Conservation (phyloP, 2,888 invertebrate genomes). For the Tenthredo livida region DNA sequence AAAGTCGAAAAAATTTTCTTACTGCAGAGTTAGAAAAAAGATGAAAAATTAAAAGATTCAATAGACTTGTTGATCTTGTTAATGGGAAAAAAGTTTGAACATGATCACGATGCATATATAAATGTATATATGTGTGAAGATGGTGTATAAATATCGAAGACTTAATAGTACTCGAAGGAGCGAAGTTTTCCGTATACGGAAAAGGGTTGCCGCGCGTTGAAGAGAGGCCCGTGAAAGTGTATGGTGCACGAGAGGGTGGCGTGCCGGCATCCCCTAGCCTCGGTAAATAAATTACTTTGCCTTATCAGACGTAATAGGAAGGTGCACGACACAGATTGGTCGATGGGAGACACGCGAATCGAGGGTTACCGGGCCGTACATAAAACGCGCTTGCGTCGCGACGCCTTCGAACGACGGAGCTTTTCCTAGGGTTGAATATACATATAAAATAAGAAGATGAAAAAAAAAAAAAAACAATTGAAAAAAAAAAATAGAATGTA, state of each 20-base stretch:
- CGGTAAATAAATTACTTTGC: constrained; percentile 77
- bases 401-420: not conserved
- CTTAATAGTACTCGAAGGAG: not conserved
- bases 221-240: constrained; percentile 32
- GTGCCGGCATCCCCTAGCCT: constrained; percentile 75
- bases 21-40: no score
- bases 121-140: not conserved
- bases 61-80: no score
- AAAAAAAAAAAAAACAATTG: not conserved
- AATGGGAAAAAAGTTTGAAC: not conserved
- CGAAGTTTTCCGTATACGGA: not conserved
- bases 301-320: constrained; percentile 77
- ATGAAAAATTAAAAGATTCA: no score
- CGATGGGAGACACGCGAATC: constrained; percentile 77
- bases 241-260: constrained; percentile 64
- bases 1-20: no score
- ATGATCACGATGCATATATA: not conserved
- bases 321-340: constrained; percentile 77
- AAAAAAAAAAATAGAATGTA: not conserved
- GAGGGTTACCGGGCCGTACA: constrained; percentile 70
- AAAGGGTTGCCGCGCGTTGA: not conserved
- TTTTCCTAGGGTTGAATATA: not conserved
- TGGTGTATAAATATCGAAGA: not conserved
- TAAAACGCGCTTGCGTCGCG: constrained; percentile 17
- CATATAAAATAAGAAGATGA: not conserved